phyloP scores from a whole-genome alignment of 2,888 invertebrate genomes.

The Mimas tiliae region DNA sequence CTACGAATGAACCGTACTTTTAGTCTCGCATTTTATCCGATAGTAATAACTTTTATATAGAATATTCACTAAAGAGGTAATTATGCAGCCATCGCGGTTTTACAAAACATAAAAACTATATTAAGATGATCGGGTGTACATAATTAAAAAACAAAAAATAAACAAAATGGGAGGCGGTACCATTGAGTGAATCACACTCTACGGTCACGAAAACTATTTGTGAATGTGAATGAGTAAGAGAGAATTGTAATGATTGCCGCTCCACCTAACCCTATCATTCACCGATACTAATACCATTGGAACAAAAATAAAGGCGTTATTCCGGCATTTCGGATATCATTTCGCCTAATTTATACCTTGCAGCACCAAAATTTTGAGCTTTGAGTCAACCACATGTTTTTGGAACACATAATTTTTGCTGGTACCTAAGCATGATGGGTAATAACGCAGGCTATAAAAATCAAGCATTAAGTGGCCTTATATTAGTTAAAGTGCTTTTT shows the following conservation, averaged over 20 bases:
- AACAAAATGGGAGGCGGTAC: constrained; percentile 43
- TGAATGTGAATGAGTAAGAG: constrained; percentile 54
- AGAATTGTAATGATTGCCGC: constrained; percentile 45
- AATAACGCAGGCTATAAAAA: constrained; percentile 55
- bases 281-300: constrained; percentile 59
- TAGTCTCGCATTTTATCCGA: neutral
- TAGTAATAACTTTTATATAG: neutral
- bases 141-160: constrained; percentile 37
- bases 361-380: constrained; percentile 50
- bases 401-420: constrained; percentile 59
- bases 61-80: neutral
- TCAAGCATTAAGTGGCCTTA: constrained; percentile 57
- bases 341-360: constrained; percentile 65
- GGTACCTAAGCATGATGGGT: constrained; percentile 58
- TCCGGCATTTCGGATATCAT: constrained; percentile 52
- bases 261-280: constrained; percentile 54
- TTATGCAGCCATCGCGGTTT: neutral
- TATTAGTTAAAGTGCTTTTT: constrained; percentile 52
- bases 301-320: constrained; percentile 56
- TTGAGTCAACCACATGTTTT: constrained; percentile 60
- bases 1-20: constrained; percentile 41
- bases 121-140: neutral
- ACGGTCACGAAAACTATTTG: constrained; percentile 61
- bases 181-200: constrained; percentile 59
- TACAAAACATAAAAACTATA: neutral